Percentiles rank a stretch among this genome's conserved stretches.
Conservation (phyloP, 2,113 vertebrate genomes). For the Mus pahari region DNA sequence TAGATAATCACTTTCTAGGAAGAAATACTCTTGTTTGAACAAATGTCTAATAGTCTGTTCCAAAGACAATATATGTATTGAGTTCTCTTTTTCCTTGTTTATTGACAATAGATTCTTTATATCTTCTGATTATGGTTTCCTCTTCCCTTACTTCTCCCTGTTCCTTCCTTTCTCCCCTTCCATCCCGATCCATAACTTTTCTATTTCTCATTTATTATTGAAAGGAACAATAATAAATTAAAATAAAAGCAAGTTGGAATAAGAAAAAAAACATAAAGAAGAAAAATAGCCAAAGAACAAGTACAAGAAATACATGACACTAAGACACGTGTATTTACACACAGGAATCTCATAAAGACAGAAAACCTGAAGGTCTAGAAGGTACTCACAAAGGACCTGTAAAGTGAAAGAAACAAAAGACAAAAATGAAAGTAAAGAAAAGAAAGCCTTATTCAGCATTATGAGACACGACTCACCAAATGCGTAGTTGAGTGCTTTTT, state of each 20-base stretch:
- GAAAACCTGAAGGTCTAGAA: not conserved
- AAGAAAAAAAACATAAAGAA: not conserved
- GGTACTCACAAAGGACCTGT: not conserved
- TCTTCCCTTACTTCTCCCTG: not conserved
- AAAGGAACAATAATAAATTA: not conserved
- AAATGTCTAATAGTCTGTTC: not conserved
- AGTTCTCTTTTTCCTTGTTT: not conserved
- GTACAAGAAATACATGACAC: not conserved
- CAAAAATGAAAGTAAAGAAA: not conserved
- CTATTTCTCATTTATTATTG: no score
- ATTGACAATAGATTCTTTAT: not conserved
- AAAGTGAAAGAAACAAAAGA: not conserved
- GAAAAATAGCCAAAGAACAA: not conserved
- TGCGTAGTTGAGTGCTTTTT: not conserved
- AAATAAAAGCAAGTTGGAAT: not conserved
- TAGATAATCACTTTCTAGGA: not conserved
- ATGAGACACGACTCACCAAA: not conserved
- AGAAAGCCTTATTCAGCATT: not conserved
- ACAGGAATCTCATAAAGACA: not conserved
- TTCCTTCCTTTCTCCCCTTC: not conserved
- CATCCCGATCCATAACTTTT: not conserved
- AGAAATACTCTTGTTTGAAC: not conserved
- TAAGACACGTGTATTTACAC: not conserved
- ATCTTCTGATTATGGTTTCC: not conserved
- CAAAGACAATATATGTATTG: not conserved